Evolutionary conservation across 2,797 vertebrate species (phyloP).

Genomic region (Pagetopsis macropterus): DNA sequence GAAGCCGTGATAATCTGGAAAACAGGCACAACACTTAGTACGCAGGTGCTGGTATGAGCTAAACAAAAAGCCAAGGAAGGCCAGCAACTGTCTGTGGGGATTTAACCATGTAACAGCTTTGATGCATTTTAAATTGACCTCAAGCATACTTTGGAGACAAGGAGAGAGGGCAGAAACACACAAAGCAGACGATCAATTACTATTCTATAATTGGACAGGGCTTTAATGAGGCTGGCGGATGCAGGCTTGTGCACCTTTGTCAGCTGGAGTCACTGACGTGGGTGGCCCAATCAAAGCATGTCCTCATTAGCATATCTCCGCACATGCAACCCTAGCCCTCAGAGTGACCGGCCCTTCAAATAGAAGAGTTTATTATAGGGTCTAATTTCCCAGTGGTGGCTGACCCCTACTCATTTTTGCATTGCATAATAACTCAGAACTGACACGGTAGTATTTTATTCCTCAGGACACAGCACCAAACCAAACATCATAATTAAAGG

Average conservation of each 20-base stretch:
- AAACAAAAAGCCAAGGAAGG: slow-evolving; percentile 72
- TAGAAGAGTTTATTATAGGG: slow-evolving; percentile 48
- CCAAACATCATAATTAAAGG: slow-evolving; percentile 1
- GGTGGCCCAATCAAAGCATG: slow-evolving; percentile 76
- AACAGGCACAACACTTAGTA: slow-evolving; percentile 70
- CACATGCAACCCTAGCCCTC: slow-evolving; percentile 61
- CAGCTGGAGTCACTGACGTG: slow-evolving; percentile 72
- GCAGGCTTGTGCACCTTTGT: slow-evolving; percentile 80
- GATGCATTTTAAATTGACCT: slow-evolving; percentile 82
- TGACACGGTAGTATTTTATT: slow-evolving; percentile 47
- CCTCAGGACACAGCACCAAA: slow-evolving; percentile 11
- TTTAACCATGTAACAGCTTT: slow-evolving; percentile 74
- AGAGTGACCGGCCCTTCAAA: slow-evolving; percentile 60
- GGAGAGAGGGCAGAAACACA: slow-evolving; percentile 71
- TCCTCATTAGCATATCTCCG: slow-evolving; percentile 73
- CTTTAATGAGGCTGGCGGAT: slow-evolving; percentile 84
- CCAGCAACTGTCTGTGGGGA: slow-evolving; percentile 69
- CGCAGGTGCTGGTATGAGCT: slow-evolving; percentile 67
- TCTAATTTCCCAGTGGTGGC: slow-evolving; percentile 45
- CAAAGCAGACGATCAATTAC: slow-evolving; percentile 83
- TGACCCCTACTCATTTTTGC: slow-evolving; percentile 35
- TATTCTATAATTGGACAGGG: slow-evolving; percentile 83
- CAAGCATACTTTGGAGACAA: slow-evolving; percentile 73
- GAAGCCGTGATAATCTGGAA: slow-evolving; percentile 47
- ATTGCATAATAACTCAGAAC: slow-evolving; percentile 35